A percentile compares a stretch with the other conserved stretches of the same genome.
phyloP scores from a whole-genome alignment of 2,797 vertebrate genomes.

The Tapera naevia region DNA sequence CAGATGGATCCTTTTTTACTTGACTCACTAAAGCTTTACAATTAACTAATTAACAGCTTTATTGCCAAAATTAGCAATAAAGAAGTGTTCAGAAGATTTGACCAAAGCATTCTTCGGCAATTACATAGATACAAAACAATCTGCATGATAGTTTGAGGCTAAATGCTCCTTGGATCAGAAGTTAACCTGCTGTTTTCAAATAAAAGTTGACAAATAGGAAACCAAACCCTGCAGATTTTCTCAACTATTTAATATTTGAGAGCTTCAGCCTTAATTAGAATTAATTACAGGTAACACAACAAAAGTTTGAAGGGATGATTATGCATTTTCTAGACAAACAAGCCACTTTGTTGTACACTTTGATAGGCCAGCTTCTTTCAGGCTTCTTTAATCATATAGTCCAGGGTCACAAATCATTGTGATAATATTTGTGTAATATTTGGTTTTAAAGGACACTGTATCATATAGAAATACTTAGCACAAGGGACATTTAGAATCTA shows the following conservation, averaged over 20 bases:
- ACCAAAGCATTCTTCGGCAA: constrained; percentile 79
- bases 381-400: neutral
- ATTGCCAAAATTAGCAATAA: constrained; percentile 82
- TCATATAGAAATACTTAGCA: neutral
- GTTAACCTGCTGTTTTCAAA: constrained; percentile 81
- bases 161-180: constrained; percentile 73
- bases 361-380: constrained; percentile 6
- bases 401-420: neutral
- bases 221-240: constrained; percentile 73
- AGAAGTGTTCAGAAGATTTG: constrained; percentile 78
- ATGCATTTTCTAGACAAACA: constrained; percentile 60
- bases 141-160: constrained; percentile 78
- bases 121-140: constrained; percentile 77
- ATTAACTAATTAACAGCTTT: constrained; percentile 84
- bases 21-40: constrained; percentile 80
- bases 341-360: constrained; percentile 35
- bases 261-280: constrained; percentile 74
- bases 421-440: neutral
- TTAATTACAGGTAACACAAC: constrained; percentile 73
- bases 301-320: constrained; percentile 53
- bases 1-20: constrained; percentile 83
- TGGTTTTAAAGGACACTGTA: constrained; percentile 1
- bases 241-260: constrained; percentile 65
- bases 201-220: constrained; percentile 79
- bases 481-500: constrained; percentile 14